Conservation (phyloP, 2,888 invertebrate species). For the Acleris emargana region DNA sequence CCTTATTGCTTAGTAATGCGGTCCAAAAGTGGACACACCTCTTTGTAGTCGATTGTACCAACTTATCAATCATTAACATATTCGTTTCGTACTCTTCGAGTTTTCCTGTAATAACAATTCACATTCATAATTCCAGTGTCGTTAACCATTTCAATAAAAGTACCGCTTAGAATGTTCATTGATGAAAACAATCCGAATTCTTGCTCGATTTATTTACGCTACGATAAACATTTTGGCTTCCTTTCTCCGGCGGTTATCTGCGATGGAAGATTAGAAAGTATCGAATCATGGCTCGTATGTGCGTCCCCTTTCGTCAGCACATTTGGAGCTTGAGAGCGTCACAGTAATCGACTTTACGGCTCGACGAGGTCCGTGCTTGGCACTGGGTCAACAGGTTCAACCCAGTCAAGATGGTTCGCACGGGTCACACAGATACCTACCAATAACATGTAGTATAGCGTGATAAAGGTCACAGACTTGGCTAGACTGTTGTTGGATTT, state of each 20-base stretch:
- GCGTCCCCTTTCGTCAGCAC: slow-evolving; percentile 52
- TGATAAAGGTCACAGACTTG: slow-evolving; percentile 9
- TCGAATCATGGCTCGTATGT: slow-evolving; percentile 38
- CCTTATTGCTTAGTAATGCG: no score
- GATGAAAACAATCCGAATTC: slow-evolving; percentile 20
- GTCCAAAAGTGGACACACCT: no score
- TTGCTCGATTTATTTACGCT: slow-evolving; percentile 28
- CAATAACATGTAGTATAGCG: slow-evolving; percentile 15
- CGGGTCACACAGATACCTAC: slow-evolving; percentile 47
- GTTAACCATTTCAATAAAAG: not conserved
- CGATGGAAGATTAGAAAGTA: slow-evolving; percentile 42
- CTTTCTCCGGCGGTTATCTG: slow-evolving; percentile 37
- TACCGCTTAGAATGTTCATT: slow-evolving; percentile 13
- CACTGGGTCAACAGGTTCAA: slow-evolving; percentile 69
- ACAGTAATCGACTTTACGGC: slow-evolving; percentile 45
- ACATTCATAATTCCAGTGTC: not conserved
- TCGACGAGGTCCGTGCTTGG: slow-evolving; percentile 50
- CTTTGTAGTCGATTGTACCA: no score
- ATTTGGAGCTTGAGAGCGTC: slow-evolving; percentile 53
- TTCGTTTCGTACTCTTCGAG: no score
- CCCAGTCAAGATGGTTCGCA: slow-evolving; percentile 56
- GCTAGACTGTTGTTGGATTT: no score
- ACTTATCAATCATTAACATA: no score
- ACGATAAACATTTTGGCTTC: slow-evolving; percentile 37
- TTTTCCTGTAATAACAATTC: no score